phyloP scores from a whole-genome alignment of 2,888 invertebrate genomes.

The Gandaritis pyraliata region DNA sequence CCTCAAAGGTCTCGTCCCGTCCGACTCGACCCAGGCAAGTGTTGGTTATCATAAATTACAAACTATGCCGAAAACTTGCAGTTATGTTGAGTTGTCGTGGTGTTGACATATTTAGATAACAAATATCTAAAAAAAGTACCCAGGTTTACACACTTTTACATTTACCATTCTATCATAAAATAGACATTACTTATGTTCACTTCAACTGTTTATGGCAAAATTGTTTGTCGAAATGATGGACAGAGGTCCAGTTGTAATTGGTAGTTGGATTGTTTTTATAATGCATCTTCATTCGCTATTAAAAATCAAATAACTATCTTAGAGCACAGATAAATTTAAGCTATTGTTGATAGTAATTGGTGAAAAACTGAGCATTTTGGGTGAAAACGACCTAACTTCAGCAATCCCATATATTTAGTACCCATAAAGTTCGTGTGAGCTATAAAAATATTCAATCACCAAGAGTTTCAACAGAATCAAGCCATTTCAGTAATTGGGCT shows the following conservation, averaged over 20 bases:
- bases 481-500: slow-evolving; percentile 1
- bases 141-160: too few species aligned
- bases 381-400: not conserved
- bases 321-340: too few species aligned
- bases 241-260: too few species aligned
- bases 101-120: not conserved
- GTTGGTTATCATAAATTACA: slow-evolving; percentile 21
- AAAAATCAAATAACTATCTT: too few species aligned
- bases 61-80: slow-evolving; percentile 11
- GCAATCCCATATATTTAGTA: not conserved
- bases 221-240: too few species aligned
- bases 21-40: slow-evolving; percentile 13
- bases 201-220: too few species aligned
- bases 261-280: too few species aligned
- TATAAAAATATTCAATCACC: not conserved
- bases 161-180: too few species aligned
- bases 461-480: not conserved
- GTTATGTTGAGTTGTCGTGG: slow-evolving; percentile 2
- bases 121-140: too few species aligned
- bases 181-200: too few species aligned
- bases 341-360: too few species aligned
- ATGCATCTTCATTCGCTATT: too few species aligned
- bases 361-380: not conserved
- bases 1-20: slow-evolving; percentile 20
- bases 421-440: not conserved